Evolutionary conservation across 2,113 vertebrate genomes (phyloP).

Genomic region (Dipodomys ordii): DNA sequence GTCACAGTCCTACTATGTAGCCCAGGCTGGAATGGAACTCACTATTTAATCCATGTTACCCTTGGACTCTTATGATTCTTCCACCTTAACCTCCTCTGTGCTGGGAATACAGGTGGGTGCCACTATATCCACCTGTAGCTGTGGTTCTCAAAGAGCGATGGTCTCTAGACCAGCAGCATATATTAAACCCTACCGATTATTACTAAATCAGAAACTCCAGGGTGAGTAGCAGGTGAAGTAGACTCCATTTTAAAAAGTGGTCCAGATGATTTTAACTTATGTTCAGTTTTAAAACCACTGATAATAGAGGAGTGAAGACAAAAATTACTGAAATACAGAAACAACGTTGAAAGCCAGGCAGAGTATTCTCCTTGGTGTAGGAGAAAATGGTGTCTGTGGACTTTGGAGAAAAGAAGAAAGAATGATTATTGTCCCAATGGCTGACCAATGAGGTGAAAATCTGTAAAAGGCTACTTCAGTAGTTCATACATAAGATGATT

Average conservation of each 20-base stretch:
- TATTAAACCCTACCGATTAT: neutral
- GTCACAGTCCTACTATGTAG: neutral
- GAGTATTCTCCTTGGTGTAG: neutral
- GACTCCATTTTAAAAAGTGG: neutral
- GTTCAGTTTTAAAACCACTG: neutral
- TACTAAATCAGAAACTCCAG: slow-evolving; percentile 31
- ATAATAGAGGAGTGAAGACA: neutral
- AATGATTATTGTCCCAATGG: neutral
- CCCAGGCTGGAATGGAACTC: neutral
- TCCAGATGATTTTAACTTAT: neutral
- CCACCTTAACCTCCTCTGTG: neutral
- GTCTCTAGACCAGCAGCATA: neutral
- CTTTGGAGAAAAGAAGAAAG: slow-evolving; percentile 14
- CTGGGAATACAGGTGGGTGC: neutral
- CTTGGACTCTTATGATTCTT: neutral
- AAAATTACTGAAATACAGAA: neutral
- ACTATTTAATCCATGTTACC: neutral
- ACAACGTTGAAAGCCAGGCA: neutral
- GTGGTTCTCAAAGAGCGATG: neutral
- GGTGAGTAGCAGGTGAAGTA: neutral
- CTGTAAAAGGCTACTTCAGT: neutral
- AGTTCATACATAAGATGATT: neutral
- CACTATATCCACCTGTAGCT: neutral
- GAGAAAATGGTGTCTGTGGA: neutral
- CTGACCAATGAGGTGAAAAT: neutral